phyloP scores from a whole-genome alignment of 1,140 invertebrate species.

The Ganaspis sp. region DNA sequence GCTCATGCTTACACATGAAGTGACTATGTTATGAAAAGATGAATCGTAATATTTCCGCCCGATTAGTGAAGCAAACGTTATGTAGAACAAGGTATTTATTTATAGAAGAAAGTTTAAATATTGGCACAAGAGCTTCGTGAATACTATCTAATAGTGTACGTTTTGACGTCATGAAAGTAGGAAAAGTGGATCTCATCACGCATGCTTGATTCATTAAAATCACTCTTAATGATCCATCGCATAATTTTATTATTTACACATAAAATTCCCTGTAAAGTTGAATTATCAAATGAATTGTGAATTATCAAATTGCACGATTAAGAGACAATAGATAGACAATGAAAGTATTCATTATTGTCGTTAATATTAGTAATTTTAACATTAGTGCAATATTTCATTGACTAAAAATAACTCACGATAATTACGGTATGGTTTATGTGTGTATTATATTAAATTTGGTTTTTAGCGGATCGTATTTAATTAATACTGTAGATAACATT shows the following conservation, averaged over 20 bases:
- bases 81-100: constrained; percentile 22
- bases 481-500: neutral
- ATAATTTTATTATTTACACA: no score
- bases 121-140: neutral
- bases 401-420: no score
- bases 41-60: neutral
- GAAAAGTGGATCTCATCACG: constrained; percentile 9
- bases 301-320: no score
- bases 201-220: neutral
- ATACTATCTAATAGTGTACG: constrained; percentile 4
- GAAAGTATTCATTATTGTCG: no score
- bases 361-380: no score
- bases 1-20: constrained; percentile 16
- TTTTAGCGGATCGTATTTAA: neutral
- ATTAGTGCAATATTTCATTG: no score
- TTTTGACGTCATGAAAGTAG: neutral
- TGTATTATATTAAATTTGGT: neutral
- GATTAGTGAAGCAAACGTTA: neutral
- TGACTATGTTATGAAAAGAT: neutral
- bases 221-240: neutral
- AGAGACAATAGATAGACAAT: no score
- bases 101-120: constrained; percentile 15
- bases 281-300: no score
- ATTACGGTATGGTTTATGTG: no score
- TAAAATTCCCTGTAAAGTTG: no score